Evolutionary conservation across 2,113 vertebrate species (phyloP).

Genomic region (Megaceryle maxima): DNA sequence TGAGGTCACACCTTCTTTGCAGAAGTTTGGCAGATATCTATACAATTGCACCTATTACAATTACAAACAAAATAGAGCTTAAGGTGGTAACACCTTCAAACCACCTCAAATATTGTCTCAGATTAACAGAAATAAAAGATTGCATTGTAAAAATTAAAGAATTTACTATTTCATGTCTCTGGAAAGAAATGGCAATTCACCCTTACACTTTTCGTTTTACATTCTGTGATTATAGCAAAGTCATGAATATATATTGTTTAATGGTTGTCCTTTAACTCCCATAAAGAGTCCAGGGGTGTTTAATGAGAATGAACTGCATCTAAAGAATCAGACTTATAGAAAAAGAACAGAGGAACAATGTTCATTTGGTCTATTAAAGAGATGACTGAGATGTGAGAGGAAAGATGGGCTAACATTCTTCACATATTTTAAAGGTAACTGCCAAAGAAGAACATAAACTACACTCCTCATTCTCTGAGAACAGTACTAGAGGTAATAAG

Average conservation of each 20-base stretch:
- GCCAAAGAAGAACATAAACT: neutral
- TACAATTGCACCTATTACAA: neutral
- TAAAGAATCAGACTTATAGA: neutral
- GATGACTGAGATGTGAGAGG: neutral
- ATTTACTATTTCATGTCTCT: neutral
- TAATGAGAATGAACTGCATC: neutral
- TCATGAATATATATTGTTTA: neutral
- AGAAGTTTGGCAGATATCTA: neutral
- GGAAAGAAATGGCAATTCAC: neutral
- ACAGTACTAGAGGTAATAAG: neutral
- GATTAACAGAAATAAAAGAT: neutral
- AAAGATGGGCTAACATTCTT: neutral
- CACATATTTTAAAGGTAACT: neutral
- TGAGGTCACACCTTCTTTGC: neutral
- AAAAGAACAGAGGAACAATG: neutral
- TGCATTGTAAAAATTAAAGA: neutral
- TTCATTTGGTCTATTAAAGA: neutral
- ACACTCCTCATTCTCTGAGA: neutral
- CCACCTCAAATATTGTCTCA: neutral
- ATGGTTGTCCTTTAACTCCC: neutral
- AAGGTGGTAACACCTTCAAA: neutral
- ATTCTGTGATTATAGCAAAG: neutral
- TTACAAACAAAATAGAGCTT: neutral
- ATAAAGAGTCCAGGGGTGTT: neutral
- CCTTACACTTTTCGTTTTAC: neutral